Conservation (phyloP, 2,113 vertebrate genomes). For the Glaucidium brasilianum region DNA sequence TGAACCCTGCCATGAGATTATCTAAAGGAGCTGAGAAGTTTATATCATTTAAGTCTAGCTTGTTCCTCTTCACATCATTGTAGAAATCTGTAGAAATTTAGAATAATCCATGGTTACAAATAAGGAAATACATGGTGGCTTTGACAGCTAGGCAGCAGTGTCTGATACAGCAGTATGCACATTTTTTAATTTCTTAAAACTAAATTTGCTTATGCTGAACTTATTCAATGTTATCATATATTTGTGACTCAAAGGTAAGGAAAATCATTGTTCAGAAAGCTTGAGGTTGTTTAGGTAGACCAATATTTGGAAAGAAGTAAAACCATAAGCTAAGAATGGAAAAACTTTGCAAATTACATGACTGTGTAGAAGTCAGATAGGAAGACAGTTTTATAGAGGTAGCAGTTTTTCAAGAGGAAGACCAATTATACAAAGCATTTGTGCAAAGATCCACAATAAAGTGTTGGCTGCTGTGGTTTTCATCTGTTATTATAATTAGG, state of each 20-base stretch:
- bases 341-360: background rate
- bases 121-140: background rate
- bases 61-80: background rate
- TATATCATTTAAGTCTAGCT: background rate
- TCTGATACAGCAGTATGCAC: background rate
- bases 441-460: background rate
- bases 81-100: background rate
- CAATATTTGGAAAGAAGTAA: background rate
- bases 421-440: background rate
- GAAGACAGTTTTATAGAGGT: background rate
- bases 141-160: background rate
- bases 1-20: background rate
- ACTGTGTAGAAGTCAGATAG: background rate
- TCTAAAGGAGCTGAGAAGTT: background rate
- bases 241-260: background rate
- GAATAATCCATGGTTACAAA: background rate
- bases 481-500: background rate
- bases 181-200: background rate
- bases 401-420: background rate
- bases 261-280: background rate
- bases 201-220: background rate
- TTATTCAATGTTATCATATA: background rate
- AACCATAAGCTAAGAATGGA: background rate
- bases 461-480: background rate
- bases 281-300: background rate